Conservation (phyloP, 2,888 invertebrate genomes). For the Cephonodes hylas region DNA sequence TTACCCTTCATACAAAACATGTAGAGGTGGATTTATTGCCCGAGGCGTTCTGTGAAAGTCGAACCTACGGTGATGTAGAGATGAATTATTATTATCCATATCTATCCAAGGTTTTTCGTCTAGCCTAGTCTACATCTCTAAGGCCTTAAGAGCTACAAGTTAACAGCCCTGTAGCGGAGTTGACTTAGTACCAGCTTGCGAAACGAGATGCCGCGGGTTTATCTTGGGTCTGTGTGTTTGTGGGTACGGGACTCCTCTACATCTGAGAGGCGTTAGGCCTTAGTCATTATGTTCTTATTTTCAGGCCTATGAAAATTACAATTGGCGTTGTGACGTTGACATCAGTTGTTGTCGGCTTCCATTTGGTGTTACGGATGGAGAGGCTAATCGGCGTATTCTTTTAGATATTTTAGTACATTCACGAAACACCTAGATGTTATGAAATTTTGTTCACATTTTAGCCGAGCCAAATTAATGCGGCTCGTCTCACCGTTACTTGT, state of each 20-base stretch:
- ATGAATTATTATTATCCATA: not conserved
- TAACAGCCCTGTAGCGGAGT: no score
- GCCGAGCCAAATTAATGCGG: slow-evolving; percentile 6
- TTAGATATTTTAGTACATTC: not conserved
- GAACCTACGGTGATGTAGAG: no score
- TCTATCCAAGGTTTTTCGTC: not conserved
- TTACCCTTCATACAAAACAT: no score
- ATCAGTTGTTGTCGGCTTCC: slow-evolving; percentile 58
- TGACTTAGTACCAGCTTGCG: not conserved
- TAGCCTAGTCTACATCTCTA: no score
- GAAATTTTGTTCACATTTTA: not conserved
- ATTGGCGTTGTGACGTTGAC: slow-evolving; percentile 65
- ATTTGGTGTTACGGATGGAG: slow-evolving; percentile 57
- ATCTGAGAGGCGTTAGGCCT: no score
- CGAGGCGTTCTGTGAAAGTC: no score
- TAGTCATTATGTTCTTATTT: slow-evolving; percentile 22
- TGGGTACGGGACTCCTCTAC: no score
- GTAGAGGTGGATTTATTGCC: no score
- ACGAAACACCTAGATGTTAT: slow-evolving; percentile 15
- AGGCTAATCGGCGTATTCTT: slow-evolving; percentile 36
- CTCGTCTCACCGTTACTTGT: slow-evolving; percentile 1
- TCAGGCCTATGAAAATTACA: slow-evolving; percentile 72
- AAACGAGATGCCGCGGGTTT: not conserved
- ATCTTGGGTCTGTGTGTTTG: no score
- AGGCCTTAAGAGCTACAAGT: not conserved